Evolutionary conservation across 1,140 invertebrate genomes (phyloP).

Genomic region (Brachionus manjavacas): DNA sequence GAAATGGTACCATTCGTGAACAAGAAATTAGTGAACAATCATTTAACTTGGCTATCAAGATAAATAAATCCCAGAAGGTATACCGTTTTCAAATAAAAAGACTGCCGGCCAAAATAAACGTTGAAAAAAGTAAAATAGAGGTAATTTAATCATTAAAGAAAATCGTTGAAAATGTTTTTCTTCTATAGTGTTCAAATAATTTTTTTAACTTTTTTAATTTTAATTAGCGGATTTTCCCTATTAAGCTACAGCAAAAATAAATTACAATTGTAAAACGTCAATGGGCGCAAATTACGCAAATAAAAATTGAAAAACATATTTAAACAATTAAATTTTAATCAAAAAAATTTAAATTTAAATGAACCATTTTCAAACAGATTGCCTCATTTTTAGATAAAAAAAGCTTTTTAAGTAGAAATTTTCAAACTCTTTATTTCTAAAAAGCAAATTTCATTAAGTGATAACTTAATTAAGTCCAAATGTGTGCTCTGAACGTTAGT

Average conservation of each 20-base stretch:
- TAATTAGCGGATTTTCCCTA: too few relatives aligned
- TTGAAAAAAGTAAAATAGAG: too few relatives aligned
- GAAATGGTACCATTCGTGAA: too few relatives aligned
- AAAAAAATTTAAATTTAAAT: not conserved
- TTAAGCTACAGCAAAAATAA: not conserved
- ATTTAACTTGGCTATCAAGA: too few relatives aligned
- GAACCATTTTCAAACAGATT: not conserved
- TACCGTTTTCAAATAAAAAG: too few relatives aligned
- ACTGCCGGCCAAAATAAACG: too few relatives aligned
- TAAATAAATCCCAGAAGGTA: too few relatives aligned
- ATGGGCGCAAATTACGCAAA: not conserved
- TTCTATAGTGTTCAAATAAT: not conserved
- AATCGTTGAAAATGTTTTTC: not conserved
- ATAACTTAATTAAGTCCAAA: not conserved
- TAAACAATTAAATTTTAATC: not conserved
- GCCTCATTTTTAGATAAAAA: not conserved
- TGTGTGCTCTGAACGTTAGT: not conserved
- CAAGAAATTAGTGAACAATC: too few relatives aligned
- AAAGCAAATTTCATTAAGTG: not conserved
- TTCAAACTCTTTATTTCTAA: not conserved
- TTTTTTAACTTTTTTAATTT: too few relatives aligned
- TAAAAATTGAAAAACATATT: not conserved
- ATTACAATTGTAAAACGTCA: not conserved
- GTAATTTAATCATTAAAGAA: too few relatives aligned
- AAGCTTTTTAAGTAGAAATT: not conserved